Conservation (phyloP, 2,888 invertebrate species). For the Drosophila meridiana region DNA sequence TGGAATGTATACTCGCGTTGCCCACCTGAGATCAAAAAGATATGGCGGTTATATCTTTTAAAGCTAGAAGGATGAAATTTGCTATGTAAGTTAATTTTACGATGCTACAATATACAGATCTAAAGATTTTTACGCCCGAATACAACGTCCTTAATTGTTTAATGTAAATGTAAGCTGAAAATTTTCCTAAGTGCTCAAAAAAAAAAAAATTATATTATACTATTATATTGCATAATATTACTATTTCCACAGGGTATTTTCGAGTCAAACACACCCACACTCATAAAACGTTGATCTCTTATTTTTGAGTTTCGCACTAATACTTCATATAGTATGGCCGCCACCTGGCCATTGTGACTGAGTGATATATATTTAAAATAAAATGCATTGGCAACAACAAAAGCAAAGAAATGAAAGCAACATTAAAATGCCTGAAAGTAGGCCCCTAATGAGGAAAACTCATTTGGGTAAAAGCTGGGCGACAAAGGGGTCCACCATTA, state of each 20-base stretch:
- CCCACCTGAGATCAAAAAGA: too few relatives aligned
- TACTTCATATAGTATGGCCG: background rate
- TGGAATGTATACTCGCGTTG: too few relatives aligned
- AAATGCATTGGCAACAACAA: constrained; percentile 34
- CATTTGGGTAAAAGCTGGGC: constrained; percentile 77
- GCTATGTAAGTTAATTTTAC: too few relatives aligned
- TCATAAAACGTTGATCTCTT: background rate
- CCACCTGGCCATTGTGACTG: background rate
- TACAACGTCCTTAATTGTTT: too few relatives aligned
- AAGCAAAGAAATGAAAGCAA: background rate
- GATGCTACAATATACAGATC: too few relatives aligned
- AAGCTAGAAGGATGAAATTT: too few relatives aligned
- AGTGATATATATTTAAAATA: constrained; percentile 17
- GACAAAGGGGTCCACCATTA: constrained; percentile 64
- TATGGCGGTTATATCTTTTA: too few relatives aligned
- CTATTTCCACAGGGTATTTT: background rate
- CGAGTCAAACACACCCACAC: background rate
- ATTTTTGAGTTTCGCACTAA: background rate
- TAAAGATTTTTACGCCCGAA: too few relatives aligned
- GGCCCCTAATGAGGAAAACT: constrained; percentile 75
- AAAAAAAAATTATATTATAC: too few relatives aligned
- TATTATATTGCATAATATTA: background rate
- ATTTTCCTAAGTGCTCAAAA: too few relatives aligned
- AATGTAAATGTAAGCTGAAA: too few relatives aligned
- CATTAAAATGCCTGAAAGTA: constrained; percentile 41